These are phyloP conservation scores for Andricus quercusramuli DNA, from an alignment of 2,888 invertebrate genomes.

Conservation along the genomic window DNA sequence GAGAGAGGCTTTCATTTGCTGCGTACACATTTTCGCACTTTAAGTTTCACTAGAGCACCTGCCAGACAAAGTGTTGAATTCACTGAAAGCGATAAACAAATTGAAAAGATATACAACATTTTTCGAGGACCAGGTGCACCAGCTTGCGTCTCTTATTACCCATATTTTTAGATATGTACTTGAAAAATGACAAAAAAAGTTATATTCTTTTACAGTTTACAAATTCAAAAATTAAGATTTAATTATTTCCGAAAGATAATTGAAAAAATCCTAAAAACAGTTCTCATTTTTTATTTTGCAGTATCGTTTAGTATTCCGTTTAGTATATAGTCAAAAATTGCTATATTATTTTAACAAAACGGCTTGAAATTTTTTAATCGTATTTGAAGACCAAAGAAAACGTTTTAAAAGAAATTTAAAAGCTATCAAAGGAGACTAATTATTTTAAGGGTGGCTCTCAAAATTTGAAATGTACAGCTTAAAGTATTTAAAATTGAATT, in stretches of 20 bases:
- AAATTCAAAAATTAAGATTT: neutral
- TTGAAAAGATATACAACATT: constrained; percentile 16
- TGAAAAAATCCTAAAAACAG: too few relatives aligned
- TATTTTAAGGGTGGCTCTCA: too few relatives aligned
- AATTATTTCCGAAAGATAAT: too few relatives aligned
- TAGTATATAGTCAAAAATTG: too few relatives aligned
- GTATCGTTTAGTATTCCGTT: too few relatives aligned
- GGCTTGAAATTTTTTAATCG: neutral
- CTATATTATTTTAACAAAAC: too few relatives aligned
- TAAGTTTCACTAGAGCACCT: constrained; percentile 33
- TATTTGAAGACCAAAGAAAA: too few relatives aligned
- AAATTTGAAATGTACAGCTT: too few relatives aligned
- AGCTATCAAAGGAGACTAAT: too few relatives aligned
- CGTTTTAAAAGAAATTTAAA: too few relatives aligned
- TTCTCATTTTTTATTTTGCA: too few relatives aligned
- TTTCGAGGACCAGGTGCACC: neutral
- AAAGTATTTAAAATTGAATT: too few relatives aligned
- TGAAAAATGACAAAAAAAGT: neutral
- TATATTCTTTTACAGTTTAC: neutral
- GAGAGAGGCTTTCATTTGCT: constrained; percentile 18
- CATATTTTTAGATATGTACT: neutral
- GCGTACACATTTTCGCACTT: constrained; percentile 35
- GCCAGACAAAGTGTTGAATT: constrained; percentile 22
- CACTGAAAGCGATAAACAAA: neutral
- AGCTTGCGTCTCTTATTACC: neutral